A percentile compares a stretch with the other conserved stretches of the same genome.
These are phyloP conservation scores for Bugulina stolonifera DNA, from an alignment of 2,888 invertebrate genomes.

Conservation along the genomic window DNA sequence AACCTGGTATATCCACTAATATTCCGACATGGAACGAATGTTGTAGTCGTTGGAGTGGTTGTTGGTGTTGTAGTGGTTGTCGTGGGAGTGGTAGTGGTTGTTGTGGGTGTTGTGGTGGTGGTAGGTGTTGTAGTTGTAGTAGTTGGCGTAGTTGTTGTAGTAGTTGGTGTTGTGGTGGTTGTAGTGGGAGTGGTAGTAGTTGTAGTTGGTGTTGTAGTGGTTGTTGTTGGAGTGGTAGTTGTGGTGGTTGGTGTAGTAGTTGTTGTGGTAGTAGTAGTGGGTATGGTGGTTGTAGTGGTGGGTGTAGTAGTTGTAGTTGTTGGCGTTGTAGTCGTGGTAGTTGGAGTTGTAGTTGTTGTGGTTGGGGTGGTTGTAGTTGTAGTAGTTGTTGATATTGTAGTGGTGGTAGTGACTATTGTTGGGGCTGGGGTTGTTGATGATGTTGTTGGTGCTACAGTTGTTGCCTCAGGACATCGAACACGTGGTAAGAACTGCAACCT, in stretches of 20 bases:
- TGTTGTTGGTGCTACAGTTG: constrained; percentile 15
- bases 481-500: constrained; percentile 1
- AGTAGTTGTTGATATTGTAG: constrained; percentile 16
- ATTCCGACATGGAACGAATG: not conserved
- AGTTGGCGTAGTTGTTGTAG: not conserved
- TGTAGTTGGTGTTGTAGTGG: constrained; percentile 4
- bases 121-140: not conserved
- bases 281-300: not conserved
- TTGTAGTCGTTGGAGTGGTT: not conserved
- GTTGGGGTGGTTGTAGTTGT: constrained; percentile 24
- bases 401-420: constrained; percentile 4
- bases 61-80: not conserved
- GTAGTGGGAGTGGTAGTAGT: constrained; percentile 6
- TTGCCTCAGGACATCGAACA: constrained; percentile 9
- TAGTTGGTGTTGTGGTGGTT: constrained; percentile 10
- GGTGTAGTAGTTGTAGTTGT: constrained; percentile 4
- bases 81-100: not conserved
- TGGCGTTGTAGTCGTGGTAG: not conserved
- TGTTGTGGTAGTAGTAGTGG: not conserved
- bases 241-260: constrained; percentile 1
- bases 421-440: constrained; percentile 5
- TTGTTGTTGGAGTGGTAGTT: not conserved
- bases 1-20: constrained; percentile 2
- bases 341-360: constrained; percentile 15
- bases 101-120: not conserved